A percentile compares a stretch with the other conserved stretches of the same genome.
Evolutionary conservation across 2,888 invertebrate species (phyloP).

Genomic region (Monopis laevigella): DNA sequence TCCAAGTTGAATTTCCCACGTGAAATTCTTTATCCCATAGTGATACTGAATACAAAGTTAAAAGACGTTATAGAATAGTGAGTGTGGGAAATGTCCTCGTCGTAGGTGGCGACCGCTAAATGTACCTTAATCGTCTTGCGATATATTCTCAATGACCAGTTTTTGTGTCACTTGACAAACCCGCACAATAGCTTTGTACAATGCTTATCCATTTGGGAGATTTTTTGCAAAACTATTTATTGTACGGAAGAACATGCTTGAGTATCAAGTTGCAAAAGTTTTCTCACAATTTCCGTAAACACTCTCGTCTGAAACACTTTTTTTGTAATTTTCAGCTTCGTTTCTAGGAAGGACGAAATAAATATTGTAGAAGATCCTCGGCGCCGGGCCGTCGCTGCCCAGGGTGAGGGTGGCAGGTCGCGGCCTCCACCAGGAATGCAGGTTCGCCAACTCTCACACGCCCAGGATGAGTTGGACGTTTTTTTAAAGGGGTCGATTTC

Average conservation of each 20-base stretch:
- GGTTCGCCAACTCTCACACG: slow-evolving; percentile 51
- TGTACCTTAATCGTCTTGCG: slow-evolving; percentile 6
- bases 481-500: slow-evolving; percentile 57
- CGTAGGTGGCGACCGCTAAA: slow-evolving; percentile 8
- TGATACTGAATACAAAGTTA: too few species aligned
- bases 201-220: slow-evolving; percentile 2
- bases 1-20: too few species aligned
- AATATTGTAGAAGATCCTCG: neutral
- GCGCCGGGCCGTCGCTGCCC: slow-evolving; percentile 24
- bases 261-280: neutral
- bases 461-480: slow-evolving; percentile 60
- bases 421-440: slow-evolving; percentile 37
- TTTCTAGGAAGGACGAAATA: slow-evolving; percentile 3
- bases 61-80: neutral
- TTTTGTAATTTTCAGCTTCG: slow-evolving; percentile 10
- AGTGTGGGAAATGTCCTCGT: slow-evolving; percentile 2
- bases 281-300: neutral
- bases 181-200: slow-evolving; percentile 4
- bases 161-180: slow-evolving; percentile 7
- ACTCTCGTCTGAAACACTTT: too few species aligned
- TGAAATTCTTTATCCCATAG: too few species aligned
- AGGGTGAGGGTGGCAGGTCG: slow-evolving; percentile 17
- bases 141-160: slow-evolving; percentile 5
- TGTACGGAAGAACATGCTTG: neutral
- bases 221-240: slow-evolving; percentile 1